Percentiles rank a stretch among this genome's conserved stretches.
Conservation (phyloP, 2,113 vertebrate genomes). For the Microtus ochrogaster region DNA sequence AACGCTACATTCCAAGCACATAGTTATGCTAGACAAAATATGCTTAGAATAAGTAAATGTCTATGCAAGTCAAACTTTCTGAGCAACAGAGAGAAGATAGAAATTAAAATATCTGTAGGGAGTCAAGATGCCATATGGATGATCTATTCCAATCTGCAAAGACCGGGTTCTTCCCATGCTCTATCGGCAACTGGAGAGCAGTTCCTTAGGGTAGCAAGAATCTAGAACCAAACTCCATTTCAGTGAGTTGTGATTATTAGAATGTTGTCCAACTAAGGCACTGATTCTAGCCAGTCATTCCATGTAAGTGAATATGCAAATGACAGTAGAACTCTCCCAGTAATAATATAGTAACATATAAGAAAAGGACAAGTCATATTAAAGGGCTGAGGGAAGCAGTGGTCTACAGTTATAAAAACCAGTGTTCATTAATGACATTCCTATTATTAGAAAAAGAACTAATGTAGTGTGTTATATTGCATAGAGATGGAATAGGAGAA, state of each 20-base stretch:
- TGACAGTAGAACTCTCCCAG: background rate
- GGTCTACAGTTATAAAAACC: background rate
- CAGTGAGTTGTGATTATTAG: background rate
- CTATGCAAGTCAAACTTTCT: background rate
- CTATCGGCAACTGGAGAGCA: background rate
- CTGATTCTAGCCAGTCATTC: background rate
- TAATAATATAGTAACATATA: background rate
- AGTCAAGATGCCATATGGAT: background rate
- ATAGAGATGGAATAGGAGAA: background rate
- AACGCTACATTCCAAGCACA: constrained; percentile 23
- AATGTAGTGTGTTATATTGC: background rate
- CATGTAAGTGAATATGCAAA: background rate
- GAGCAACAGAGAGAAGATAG: background rate
- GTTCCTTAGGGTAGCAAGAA: background rate
- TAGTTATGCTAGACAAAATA: background rate
- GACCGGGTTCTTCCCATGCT: background rate
- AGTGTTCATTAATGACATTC: background rate
- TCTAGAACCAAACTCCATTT: background rate
- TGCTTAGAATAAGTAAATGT: background rate
- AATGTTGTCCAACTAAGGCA: too few species aligned
- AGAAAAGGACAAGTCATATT: background rate
- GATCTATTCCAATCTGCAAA: background rate
- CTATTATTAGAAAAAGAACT: background rate
- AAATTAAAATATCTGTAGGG: background rate
- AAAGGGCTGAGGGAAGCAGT: background rate